These are phyloP conservation scores for Tethea ocularis DNA, from an alignment of 2,888 invertebrate genomes.

Conservation along the genomic window DNA sequence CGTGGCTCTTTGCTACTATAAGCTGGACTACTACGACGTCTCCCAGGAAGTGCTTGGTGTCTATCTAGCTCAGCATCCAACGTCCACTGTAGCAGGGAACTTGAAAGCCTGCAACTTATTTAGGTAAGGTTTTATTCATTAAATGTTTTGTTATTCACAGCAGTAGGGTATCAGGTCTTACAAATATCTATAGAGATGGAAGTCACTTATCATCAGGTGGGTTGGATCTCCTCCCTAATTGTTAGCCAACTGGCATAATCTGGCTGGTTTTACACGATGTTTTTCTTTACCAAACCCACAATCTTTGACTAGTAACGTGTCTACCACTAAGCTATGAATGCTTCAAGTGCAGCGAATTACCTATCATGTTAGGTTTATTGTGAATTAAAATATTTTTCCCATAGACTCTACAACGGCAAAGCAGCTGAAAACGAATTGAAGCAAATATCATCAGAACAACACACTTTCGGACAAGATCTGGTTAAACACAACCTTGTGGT, in stretches of 20 bases:
- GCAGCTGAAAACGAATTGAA: constrained; percentile 97
- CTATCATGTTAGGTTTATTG: too few species aligned
- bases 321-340: too few species aligned
- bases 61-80: constrained; percentile 95
- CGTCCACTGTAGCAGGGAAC: constrained; percentile 97
- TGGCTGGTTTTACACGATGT: too few species aligned
- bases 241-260: too few species aligned
- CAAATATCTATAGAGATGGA: too few species aligned
- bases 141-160: too few species aligned
- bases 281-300: too few species aligned
- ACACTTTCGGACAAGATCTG: constrained; percentile 94
- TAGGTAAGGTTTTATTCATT: constrained; percentile 48
- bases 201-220: too few species aligned
- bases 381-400: neutral
- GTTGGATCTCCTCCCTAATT: too few species aligned
- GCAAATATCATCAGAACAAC: constrained; percentile 89
- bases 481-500: constrained; percentile 98
- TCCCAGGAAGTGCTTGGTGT: constrained; percentile 98
- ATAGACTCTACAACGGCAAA: constrained; percentile 94
- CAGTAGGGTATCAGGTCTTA: too few species aligned
- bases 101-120: constrained; percentile 90
- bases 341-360: too few species aligned
- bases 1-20: constrained; percentile 98
- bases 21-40: constrained; percentile 98
- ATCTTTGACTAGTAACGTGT: too few species aligned